These are phyloP conservation scores for Ornithoptera priamus DNA, from an alignment of 2,888 invertebrate species.

Conservation along the genomic window DNA sequence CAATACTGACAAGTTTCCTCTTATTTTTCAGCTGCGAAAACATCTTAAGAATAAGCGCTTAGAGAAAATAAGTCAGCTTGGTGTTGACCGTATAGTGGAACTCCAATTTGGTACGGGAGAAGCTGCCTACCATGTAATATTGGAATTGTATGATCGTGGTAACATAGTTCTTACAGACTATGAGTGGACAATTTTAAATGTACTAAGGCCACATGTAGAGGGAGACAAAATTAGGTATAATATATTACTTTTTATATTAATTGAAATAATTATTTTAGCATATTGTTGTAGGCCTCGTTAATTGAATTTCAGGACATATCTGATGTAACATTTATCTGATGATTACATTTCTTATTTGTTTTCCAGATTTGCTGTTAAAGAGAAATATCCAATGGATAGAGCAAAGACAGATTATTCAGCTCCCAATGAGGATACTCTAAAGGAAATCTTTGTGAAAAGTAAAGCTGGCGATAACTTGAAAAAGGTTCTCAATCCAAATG, in stretches of 20 bases:
- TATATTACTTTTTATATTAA: not conserved
- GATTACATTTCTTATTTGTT: no score
- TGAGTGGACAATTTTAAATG: conserved; percentile 93
- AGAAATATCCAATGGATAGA: conserved; percentile 91
- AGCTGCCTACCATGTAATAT: conserved; percentile 95
- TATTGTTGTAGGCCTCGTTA: no score
- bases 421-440: conserved; percentile 77
- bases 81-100: conserved; percentile 95
- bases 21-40: conserved; percentile 88
- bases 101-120: conserved; percentile 97
- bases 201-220: conserved; percentile 94
- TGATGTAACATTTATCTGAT: no score
- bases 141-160: conserved; percentile 97
- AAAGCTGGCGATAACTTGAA: conserved; percentile 88
- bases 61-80: conserved; percentile 91
- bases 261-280: no score
- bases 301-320: no score
- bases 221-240: conserved; percentile 89
- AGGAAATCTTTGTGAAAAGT: conserved; percentile 80
- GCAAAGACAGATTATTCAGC: conserved; percentile 83
- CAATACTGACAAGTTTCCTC: no score
- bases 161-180: conserved; percentile 97
- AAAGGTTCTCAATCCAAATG: conserved; percentile 88
- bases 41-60: conserved; percentile 97
- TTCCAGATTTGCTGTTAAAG: conserved; percentile 91